Evolutionary conservation across 2,113 vertebrate species (phyloP), one percentile per base, ranked within the genome.

Genomic region (Chamaetylas fuelleborni): DNA sequence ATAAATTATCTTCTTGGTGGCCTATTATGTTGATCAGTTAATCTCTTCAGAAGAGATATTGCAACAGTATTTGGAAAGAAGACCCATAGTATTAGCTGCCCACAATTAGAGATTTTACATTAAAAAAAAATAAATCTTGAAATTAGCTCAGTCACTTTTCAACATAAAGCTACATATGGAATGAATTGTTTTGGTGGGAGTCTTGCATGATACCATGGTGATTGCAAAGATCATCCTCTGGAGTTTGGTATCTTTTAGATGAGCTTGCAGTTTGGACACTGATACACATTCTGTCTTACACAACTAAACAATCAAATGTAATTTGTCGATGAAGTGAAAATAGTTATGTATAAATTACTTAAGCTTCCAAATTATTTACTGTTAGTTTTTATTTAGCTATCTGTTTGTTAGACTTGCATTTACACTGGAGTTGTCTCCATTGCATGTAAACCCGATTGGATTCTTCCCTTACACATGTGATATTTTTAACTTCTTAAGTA

Each of bases 161-260:
- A 91, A 34, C 84, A 66, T 90, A 61, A 86, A 83, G 54, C 29
- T 83, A 42, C 71, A 73, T 80, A 58, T 66, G 92, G 62, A 94
- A 88, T 80, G 9, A 65, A 73, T 95, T 94, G 86, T 88, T 56
- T 77, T 80, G 38, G 31, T 90, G 67, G 81, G 74, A 90, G 47
- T 86, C 53, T 86, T 93, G 36, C 26, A 20, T 57, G 51, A 40
- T 83, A 29, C 43, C 66, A 45, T 66, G 47, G 47, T 92, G 74
- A 72, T 87, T 89, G 66, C 62, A 84, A 47, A 89, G 91, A 84
- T 92, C 81, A 48, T 86, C 33, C 23, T 64, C 61, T 85, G 92
- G 81, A 92, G 80, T 94, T 47, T 78, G 56, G 47, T 88, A 67
- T 62, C 38, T 80, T 88, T 91, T 48, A 76, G 54, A 61, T 71